Conservation (phyloP, 1,140 invertebrate genomes). For the Zaprionus nigranus region DNA sequence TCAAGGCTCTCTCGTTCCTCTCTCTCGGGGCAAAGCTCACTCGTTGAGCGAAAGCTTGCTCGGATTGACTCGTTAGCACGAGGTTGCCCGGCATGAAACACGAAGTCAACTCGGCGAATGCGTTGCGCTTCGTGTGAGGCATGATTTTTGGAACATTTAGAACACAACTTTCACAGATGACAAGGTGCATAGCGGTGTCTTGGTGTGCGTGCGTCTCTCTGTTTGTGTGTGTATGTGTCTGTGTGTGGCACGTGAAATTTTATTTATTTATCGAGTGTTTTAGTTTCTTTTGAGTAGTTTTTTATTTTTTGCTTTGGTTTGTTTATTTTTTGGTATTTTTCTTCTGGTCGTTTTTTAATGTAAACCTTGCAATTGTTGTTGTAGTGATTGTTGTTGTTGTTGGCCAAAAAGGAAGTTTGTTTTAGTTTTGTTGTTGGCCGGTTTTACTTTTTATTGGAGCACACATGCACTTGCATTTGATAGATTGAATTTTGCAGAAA, state of each 20-base stretch:
- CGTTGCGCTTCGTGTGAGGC: conserved; percentile 9
- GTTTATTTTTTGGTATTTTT: conserved; percentile 30
- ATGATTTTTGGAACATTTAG: conserved; percentile 66
- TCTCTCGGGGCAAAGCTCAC: conserved; percentile 36
- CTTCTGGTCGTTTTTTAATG: neutral
- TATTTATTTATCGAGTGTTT: conserved; percentile 71
- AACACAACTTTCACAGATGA: conserved; percentile 62
- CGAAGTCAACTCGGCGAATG: neutral
- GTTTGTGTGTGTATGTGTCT: neutral
- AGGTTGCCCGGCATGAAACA: neutral
- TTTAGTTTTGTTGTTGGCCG: conserved; percentile 39
- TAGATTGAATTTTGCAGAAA: conserved; percentile 62
- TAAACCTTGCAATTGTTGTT: conserved; percentile 43
- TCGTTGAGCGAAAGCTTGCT: conserved; percentile 50
- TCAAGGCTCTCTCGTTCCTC: neutral
- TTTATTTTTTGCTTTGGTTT: conserved; percentile 25
- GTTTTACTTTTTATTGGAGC: conserved; percentile 48
- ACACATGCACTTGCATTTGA: conserved; percentile 46
- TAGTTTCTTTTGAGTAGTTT: conserved; percentile 18
- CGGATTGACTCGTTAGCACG: conserved; percentile 18
- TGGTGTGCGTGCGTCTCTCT: conserved; percentile 10
- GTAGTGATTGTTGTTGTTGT: conserved; percentile 3
- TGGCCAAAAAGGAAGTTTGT: conserved; percentile 30
- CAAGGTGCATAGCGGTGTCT: conserved; percentile 21
- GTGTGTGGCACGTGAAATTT: conserved; percentile 61